Conservation (phyloP, 2,888 invertebrate species). For the Drosophila birchii region DNA sequence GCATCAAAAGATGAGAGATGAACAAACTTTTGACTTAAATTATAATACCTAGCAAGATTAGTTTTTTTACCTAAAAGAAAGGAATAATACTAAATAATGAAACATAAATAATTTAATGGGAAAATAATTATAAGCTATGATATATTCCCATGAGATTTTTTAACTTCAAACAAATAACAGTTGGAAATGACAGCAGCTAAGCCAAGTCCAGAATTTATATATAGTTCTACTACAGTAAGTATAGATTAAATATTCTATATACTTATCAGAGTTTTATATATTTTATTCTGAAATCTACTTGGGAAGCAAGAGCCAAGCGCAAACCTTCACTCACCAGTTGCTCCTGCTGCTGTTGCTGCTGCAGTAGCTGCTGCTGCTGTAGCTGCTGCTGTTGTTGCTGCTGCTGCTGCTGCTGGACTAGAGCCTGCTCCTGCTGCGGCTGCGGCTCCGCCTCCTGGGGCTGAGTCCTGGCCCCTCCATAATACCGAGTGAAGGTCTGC, state of each 20-base stretch:
- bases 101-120: too few relatives aligned
- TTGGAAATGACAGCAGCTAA: too few relatives aligned
- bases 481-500: slow-evolving; percentile 83
- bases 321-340: slow-evolving; percentile 2
- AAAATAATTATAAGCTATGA: too few relatives aligned
- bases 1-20: too few relatives aligned
- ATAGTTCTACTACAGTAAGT: background rate
- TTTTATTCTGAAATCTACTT: background rate
- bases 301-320: background rate
- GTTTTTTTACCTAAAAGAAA: too few relatives aligned
- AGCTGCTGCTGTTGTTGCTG: slow-evolving; percentile 1
- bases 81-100: too few relatives aligned
- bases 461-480: slow-evolving; percentile 68
- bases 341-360: background rate
- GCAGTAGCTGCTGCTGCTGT: too few relatives aligned
- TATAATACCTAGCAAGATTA: too few relatives aligned
- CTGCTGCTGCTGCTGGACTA: background rate
- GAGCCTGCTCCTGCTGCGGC: slow-evolving; percentile 1
- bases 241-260: background rate
- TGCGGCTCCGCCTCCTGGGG: slow-evolving; percentile 41
- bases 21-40: too few relatives aligned
- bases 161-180: too few relatives aligned
- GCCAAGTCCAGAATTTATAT: too few relatives aligned
- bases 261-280: background rate
- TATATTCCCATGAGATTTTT: too few relatives aligned